These are phyloP conservation scores for Chrysopilus asiliformis DNA, from an alignment of 2,888 invertebrate genomes.

Conservation along the genomic window DNA sequence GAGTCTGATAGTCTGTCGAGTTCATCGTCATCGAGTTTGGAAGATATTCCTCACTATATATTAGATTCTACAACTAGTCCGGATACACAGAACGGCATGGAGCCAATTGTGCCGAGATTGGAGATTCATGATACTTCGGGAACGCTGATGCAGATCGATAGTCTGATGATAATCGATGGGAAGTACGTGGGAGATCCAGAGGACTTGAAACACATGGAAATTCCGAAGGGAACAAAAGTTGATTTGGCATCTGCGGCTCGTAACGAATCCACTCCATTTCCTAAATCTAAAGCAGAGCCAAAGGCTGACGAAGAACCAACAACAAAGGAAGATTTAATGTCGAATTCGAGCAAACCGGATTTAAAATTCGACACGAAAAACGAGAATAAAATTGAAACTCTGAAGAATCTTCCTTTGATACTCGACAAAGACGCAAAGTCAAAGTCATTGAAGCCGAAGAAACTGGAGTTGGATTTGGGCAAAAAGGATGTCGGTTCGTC, in stretches of 20 bases:
- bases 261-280: neutral
- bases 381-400: conserved; percentile 35
- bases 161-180: conserved; percentile 41
- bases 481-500: conserved; percentile 9
- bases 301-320: neutral
- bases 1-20: conserved; percentile 41
- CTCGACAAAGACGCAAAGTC: conserved; percentile 24
- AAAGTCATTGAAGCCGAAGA: conserved; percentile 26
- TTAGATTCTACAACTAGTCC: conserved; percentile 36
- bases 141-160: conserved; percentile 48
- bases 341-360: conserved; percentile 21
- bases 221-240: conserved; percentile 28
- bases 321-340: conserved; percentile 12
- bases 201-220: conserved; percentile 32
- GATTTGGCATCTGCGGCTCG: neutral
- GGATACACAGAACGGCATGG: conserved; percentile 28
- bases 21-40: conserved; percentile 37
- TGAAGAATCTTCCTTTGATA: conserved; percentile 32
- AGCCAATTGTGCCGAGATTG: conserved; percentile 45
- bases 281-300: neutral
- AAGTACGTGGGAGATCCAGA: conserved; percentile 36
- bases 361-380: conserved; percentile 33
- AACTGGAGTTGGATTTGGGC: conserved; percentile 24
- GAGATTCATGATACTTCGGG: conserved; percentile 62
- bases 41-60: conserved; percentile 36